These are phyloP conservation scores for Archips xylosteana DNA, from an alignment of 2,888 invertebrate species.

Conservation along the genomic window DNA sequence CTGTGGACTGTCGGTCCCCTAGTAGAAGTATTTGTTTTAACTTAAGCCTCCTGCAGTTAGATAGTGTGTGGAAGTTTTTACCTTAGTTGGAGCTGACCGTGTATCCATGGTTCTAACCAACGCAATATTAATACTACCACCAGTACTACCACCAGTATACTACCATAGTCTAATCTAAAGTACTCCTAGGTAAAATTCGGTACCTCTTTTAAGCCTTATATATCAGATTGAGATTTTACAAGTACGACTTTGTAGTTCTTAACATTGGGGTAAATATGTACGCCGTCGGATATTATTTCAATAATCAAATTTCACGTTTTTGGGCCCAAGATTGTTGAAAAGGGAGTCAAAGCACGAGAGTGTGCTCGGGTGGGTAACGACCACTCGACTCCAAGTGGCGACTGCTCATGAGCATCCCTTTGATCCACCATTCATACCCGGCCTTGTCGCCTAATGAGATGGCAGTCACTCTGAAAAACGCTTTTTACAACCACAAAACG, in stretches of 20 bases:
- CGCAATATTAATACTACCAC: neutral
- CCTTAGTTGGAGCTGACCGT: no score
- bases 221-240: neutral
- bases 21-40: no score
- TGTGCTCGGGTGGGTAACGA: conserved; percentile 65
- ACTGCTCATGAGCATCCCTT: conserved; percentile 74
- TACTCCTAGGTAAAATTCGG: neutral
- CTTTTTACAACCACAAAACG: conserved; percentile 33
- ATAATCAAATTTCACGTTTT: conserved; percentile 61
- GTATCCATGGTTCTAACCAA: no score
- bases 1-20: no score
- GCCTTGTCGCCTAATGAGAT: conserved; percentile 69
- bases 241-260: neutral
- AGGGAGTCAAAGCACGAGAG: conserved; percentile 62
- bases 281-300: conserved; percentile 48
- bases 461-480: conserved; percentile 45
- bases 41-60: no score
- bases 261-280: neutral
- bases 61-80: no score
- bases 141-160: no score
- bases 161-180: neutral
- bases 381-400: conserved; percentile 66
- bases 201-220: neutral
- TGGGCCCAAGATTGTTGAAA: conserved; percentile 61
- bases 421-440: conserved; percentile 71